Conservation (phyloP, 2,113 vertebrate genomes). For the Sinocyclocheilus rhinocerous region DNA sequence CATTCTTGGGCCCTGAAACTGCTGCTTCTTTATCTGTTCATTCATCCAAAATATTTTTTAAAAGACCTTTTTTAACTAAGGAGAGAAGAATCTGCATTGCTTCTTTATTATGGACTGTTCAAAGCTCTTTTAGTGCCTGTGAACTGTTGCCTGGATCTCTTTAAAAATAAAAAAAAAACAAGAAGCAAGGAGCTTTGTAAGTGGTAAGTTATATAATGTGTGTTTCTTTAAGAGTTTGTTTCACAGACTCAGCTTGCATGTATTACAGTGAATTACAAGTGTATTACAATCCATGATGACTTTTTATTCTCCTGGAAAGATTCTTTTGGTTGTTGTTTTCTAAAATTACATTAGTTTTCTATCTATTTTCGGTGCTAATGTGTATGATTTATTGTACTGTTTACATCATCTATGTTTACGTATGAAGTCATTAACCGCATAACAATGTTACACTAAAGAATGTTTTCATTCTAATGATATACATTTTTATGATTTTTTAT, state of each 20-base stretch:
- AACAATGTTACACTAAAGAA: not conserved
- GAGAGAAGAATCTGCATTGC: not conserved
- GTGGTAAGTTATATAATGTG: not conserved
- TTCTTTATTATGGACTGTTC: constrained; percentile 31
- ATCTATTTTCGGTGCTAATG: not conserved
- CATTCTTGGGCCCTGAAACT: constrained; percentile 1
- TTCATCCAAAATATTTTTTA: not conserved
- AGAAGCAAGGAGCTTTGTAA: constrained; percentile 26
- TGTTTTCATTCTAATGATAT: not conserved
- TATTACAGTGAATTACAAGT: not conserved
- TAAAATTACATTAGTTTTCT: not conserved
- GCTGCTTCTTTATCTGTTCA: not conserved
- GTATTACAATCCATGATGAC: constrained; percentile 4
- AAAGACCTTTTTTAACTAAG: constrained; percentile 1
- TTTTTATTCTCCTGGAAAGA: not conserved
- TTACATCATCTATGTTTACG: not conserved
- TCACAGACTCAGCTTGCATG: constrained; percentile 20
- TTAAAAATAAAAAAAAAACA: not conserved
- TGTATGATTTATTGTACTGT: not conserved
- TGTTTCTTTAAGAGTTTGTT: constrained; percentile 4
- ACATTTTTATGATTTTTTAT: not conserved
- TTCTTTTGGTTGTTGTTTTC: not conserved
- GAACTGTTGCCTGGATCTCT: constrained; percentile 40
- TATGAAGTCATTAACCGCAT: not conserved
- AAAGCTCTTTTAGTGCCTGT: constrained; percentile 7